Percentiles rank a stretch among this genome's conserved stretches.
These are phyloP conservation scores for Macroglossus sobrinus DNA, from an alignment of 2,113 vertebrate species.

Conservation along the genomic window DNA sequence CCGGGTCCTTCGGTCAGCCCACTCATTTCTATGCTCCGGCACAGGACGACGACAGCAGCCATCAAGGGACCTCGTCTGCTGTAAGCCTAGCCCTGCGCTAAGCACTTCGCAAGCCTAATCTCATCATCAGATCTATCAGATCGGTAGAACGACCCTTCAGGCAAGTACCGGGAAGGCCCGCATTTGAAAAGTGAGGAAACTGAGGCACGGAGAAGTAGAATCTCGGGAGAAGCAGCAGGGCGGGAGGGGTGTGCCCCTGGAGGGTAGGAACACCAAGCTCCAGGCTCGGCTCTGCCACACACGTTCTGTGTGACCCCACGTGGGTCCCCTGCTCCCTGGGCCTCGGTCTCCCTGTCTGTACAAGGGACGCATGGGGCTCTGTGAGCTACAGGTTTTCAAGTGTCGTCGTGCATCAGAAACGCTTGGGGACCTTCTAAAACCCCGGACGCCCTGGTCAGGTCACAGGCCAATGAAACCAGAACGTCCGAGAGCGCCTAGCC, in stretches of 20 bases:
- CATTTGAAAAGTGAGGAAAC: not conserved
- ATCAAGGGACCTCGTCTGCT: no score
- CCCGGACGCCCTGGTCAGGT: not conserved
- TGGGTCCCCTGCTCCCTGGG: not conserved
- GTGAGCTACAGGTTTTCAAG: not conserved
- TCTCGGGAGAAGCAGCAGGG: not conserved
- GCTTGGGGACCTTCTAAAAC: not conserved
- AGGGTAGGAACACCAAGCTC: accelerated
- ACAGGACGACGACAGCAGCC: not conserved
- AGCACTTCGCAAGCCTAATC: not conserved
- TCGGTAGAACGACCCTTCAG: no score
- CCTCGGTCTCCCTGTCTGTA: not conserved
- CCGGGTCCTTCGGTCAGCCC: accelerated
- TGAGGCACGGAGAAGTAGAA: not conserved
- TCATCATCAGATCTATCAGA: no score
- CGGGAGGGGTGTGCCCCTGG: accelerated
- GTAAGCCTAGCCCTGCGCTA: no score
- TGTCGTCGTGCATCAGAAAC: not conserved
- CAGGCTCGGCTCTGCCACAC: not conserved
- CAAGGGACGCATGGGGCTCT: not conserved
- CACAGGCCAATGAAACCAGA: not conserved
- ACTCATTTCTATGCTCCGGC: accelerated
- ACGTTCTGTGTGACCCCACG: not conserved
- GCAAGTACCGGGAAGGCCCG: not conserved
- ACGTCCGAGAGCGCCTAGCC: not conserved